Base-by-base conservation (phyloP, 2,113 vertebrate species). In the Siniperca knerii region DNA sequence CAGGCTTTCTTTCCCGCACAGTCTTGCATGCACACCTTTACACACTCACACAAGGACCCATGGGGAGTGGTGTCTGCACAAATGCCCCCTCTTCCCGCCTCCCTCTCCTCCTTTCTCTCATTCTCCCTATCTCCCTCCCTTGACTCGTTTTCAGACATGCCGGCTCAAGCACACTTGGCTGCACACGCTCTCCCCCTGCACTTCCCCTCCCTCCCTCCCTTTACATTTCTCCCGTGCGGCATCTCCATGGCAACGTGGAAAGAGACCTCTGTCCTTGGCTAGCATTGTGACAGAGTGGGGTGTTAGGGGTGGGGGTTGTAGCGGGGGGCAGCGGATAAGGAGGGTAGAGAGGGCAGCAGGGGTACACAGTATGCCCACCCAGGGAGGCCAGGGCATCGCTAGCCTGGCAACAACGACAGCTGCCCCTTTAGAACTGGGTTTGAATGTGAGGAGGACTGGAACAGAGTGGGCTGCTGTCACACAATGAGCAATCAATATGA, bases 231-330 rank as follows among this genome's bases (percentile, higher is more conserved):
- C 92, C 92, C 91, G 92, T 95, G 94, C 93, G 83, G 93, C 93
- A 96, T 96, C 90, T 91, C 94, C 95, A 96, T 96, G 94, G 95
- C 94, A 96, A 96, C 95, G 87, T 90, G 91, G 86, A 95, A 93
- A 95, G 93, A 95, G 93, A 95, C 95, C 94, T 95, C 93, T 94
- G 94, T 96, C 95, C 94, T 95, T 94, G 89, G 93, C 83, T 86
- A 93, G 89, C 89, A 65, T 86, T 95, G 93, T 94, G 93, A 94
- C 92, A 78, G 91, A 88, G 92, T 84, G 85, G 90, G 88, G 92
- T 89, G 92, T 92, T 90, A 2, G 64, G 79, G 81, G 35, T 1
- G 29, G 68, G 66, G 2, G 29, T 29, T 29, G 29, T 29, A 29
- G 29, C 29, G 35, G 42, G 42, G 54, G 61, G 81, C 68, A 70